Evolutionary conservation across 2,113 vertebrate species (phyloP), one percentile per base, ranked within the genome.

Genomic region (Castor canadensis): DNA sequence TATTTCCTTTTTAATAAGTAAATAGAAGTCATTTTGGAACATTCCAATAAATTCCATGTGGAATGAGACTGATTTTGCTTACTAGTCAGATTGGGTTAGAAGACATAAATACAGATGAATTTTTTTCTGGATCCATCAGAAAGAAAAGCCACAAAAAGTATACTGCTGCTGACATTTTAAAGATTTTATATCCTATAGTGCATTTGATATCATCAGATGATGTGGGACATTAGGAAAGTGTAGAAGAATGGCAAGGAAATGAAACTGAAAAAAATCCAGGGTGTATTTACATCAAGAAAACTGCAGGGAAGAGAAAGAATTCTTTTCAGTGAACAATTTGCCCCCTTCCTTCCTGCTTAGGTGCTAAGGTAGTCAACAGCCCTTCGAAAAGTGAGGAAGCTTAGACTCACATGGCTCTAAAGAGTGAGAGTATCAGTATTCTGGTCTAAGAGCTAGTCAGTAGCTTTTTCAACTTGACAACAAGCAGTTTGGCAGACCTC

Each of bases 1-100:
- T 66, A 49, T 92, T 93, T 92, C 67, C 64, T 75, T 93, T 88
- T 56, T 76, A 35, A 96, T 47, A 60, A 30, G 52, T 49, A 92
- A 94, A 66, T 72, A 73, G 45, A 62, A 89, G 56, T 26, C 17
- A 35, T 83, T 89, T 93, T 84, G 79, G n/a, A 93, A 94, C 35
- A 71, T 62, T 49, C 96, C 64, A 58, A 81, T 89, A 83, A 56
- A 94, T 96, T 66, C 75, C n/a, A 38, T 89, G 64, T 92, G 30
- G 69, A 92, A 32, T 47, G 38, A 85, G 80, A 86, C 45, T 85
- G 22, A 91, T 79, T 91, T 97, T 95, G 75, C 69, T 94, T 88
- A 71, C 40, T 72, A 91, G 88, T 40, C 66, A 84, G 86, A 16
- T 76, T 94, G 82, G 64, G 38, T 94, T 89, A 62, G 83, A 95